Conservation (phyloP, 2,113 vertebrate species). For the Heteronetta atricapilla region DNA sequence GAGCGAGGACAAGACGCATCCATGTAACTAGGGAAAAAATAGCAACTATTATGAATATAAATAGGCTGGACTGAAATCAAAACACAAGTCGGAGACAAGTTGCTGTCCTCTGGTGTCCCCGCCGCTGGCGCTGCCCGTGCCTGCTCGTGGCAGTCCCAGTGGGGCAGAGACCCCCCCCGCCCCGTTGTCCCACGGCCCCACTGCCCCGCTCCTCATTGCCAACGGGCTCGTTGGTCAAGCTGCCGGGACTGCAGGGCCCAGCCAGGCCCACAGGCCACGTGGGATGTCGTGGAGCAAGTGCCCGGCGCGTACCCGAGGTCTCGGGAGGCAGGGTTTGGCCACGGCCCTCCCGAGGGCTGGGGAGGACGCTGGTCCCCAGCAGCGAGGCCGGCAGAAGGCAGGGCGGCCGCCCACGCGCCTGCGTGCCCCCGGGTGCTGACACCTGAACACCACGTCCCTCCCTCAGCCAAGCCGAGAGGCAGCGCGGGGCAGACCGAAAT, state of each 20-base stretch:
- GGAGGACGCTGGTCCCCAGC: accelerated
- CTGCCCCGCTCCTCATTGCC: accelerated
- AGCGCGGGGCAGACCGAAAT: constrained; percentile 11
- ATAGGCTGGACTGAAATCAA: constrained; percentile 48
- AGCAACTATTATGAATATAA: constrained; percentile 45
- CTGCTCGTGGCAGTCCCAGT: neutral
- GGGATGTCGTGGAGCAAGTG: neutral
- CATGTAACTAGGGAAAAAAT: constrained; percentile 35
- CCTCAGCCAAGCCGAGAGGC: neutral
- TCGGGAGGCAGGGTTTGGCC: neutral
- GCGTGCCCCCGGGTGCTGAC: accelerated
- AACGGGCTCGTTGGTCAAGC: accelerated
- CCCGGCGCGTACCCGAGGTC: neutral
- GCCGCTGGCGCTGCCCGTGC: neutral
- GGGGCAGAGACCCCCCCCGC: neutral
- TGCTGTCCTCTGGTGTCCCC: constrained; percentile 10
- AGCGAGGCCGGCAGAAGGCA: neutral
- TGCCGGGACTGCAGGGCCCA: neutral
- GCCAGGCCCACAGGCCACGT: neutral
- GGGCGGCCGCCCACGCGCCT: accelerated
- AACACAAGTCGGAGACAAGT: constrained; percentile 25
- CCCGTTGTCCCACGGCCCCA: neutral
- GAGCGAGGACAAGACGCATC: neutral
- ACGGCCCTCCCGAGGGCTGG: accelerated
- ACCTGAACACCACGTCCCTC: neutral